Evolutionary conservation across 2,888 invertebrate genomes (phyloP), one percentile per base, ranked within the genome.

Genomic region (Ceriagrion tenellum): DNA sequence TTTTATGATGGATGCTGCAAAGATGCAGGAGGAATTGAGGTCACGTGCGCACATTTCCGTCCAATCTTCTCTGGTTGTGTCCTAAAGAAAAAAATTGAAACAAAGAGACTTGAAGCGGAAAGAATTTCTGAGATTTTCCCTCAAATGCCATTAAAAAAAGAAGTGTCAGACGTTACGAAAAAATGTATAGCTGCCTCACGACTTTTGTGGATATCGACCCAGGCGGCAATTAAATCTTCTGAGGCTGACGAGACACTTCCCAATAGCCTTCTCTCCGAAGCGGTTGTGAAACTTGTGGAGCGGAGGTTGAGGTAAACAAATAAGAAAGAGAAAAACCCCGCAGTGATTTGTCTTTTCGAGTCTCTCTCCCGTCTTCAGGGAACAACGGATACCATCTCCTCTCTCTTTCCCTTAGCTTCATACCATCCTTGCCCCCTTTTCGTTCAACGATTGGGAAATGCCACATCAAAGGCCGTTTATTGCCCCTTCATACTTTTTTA

Each of bases 321-420:
- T 81, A 81, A 59, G 59, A 59, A 81, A 81, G 16, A 6, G 35
- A 35, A 81, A 35, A 81, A 35, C 0, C 74, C 35, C 35, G 81
- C 16, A 16, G 81, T 35, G 81, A 81, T 81, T 35, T 81, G 81
- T 81, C 81, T 81, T 47, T 59, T 81, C 69, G 81, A 81, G 81
- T 30, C 35, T 4, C 35, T 8, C 12, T 10, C n/a, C 23, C 26
- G n/a, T 69, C 69, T 69, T n/a, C 26, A 47, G n/a, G 69, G n/a
- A 69, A 69, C 69, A 0, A 26, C 3, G 13, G 13, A 35, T 81
- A 30, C 81, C 16, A 26, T 35, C 81, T 81, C 26, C 81, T 35
- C 35, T 81, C 81, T 81, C 81, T 81, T 81, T 35, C 81, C 26
- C 81, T 35, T 81, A 35, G 35, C 81, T 81, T 35, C 13, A 1